Base-by-base conservation (phyloP, 2,113 vertebrate species). In the Crotophaga sulcirostris region DNA sequence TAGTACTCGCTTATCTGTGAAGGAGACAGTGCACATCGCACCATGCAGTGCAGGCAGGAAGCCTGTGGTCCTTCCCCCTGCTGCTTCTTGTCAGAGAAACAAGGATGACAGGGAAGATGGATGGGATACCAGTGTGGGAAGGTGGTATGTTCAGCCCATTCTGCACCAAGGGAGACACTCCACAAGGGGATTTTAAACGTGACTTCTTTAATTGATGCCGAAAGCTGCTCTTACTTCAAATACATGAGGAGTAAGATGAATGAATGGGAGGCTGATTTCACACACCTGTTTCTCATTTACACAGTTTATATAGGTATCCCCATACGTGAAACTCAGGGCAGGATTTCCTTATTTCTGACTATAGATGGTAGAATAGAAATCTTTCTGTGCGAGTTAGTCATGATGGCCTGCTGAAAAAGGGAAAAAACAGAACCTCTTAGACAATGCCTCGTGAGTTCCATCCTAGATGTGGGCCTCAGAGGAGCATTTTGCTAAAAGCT, bases 1-100 rank as follows among this genome's bases (percentile, higher is more conserved):
- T 16, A 56, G 34, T 16, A 34, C n/a, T 47, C 9, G 1, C 3
- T 6, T 11, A 2, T 8, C 3, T 44, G 0, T 8, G 16, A 36
- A 5, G 12, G 63, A 38, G 16, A n/a, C 15, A 15, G 26, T 3
- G 5, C 4, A 1, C 0, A 0, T 21, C 33, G 44, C 16, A 3
- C 31, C 1, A 2, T 1, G 5, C 1, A 0, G 13, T 2, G 10
- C 16, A n/a, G 7, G 3, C 10, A 33, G 33, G 33, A 77, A 62
- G 7, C 15, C 16, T 52, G 18, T 1, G 1, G 8, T 26, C 31
- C 25, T 59, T 62, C 55, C 31, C 28, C 10, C 4, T 20, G 10
- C 13, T 67, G 10, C 20, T 67, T 54, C 40, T 14, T 10, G 2
- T 34, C 47, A 17, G 40, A 49, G 40, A 8, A 54, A n/a, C 8